Evolutionary conservation across 92 coral and sea anemone species (phyloP), one percentile per base, ranked within the genome.

Genomic region (Heliopora coerulea): DNA sequence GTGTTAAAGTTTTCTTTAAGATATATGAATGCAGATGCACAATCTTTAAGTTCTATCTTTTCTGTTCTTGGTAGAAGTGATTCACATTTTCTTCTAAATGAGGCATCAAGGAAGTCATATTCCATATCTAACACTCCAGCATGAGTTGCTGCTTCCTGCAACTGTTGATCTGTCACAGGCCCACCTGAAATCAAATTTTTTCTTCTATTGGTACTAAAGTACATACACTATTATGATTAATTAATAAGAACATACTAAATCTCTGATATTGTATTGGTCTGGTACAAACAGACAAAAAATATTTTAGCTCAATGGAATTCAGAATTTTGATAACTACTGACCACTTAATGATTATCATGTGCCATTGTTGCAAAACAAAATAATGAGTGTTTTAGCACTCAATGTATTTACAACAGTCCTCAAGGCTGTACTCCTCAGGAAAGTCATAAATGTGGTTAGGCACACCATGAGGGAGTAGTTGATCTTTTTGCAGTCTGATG

Each of bases 31-130:
- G 88, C 88, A 54, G 28, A 31, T 18, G 64, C 63, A 59, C 88
- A 84, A 40, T 84, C 84, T 41, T 73, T 79, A 27, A 77, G 88
- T 40, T 80, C 32, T 25, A 84, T 79, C 66, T 84, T 62, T 67
- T 79, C 81, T 23, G 76, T 79, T 23, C 61, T 60, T 60, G 79
- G 81, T 59, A 79, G 75, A 84, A 80, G 59, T 19, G 35, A 73
- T 56, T 81, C 74, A 81, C 85, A 81, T 24, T 73, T 65, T 61
- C 34, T 73, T 48, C 75, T 81, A 37, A 73, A 81, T 44, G 52
- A 54, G 21, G 44, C 63, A 73, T 72, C 74, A 18, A 81, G 49
- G 67, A 73, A 81, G 39, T 81, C 80, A 56, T 59, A 54, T 10
- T 21, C 48, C 19, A 73, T 44, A 46, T 81, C 75, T 65, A 81